phyloP scores from a whole-genome alignment of 2,113 vertebrate species.

The Mirza zaza region DNA sequence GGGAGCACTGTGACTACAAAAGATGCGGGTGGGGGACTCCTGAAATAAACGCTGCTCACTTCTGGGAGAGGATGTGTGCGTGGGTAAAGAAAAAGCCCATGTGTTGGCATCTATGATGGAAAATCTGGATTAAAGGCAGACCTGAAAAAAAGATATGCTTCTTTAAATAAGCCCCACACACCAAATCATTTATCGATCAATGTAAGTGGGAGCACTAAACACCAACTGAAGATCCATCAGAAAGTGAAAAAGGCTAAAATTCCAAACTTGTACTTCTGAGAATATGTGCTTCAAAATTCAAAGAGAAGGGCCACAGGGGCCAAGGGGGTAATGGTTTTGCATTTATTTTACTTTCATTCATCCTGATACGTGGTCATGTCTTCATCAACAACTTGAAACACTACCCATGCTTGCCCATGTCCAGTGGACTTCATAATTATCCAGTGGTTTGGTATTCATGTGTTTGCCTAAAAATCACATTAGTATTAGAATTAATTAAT shows the following conservation, averaged over 20 bases:
- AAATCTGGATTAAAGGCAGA: conserved; percentile 19
- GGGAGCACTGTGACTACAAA: neutral
- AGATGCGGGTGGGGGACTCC: neutral
- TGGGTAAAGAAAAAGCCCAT: conserved; percentile 7
- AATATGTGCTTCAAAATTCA: neutral
- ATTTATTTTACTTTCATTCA: neutral
- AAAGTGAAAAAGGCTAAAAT: neutral
- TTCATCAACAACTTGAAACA: neutral
- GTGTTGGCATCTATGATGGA: neutral
- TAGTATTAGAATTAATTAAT: neutral
- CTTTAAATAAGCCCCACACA: neutral
- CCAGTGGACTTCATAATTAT: neutral
- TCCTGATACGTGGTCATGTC: neutral
- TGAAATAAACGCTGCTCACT: neutral
- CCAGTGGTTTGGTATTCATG: neutral
- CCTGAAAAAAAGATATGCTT: neutral
- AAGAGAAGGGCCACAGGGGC: neutral
- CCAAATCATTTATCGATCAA: neutral
- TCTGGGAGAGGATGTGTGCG: neutral
- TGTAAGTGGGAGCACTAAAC: neutral
- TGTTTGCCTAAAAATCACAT: conserved; percentile 32
- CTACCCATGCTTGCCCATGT: neutral
- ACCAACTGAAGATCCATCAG: neutral
- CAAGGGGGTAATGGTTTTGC: neutral
- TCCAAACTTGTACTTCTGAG: neutral